Percentiles rank a stretch among this genome's conserved stretches.
Conservation (phyloP, 2,888 invertebrate genomes). For the Bembecia ichneumoniformis region DNA sequence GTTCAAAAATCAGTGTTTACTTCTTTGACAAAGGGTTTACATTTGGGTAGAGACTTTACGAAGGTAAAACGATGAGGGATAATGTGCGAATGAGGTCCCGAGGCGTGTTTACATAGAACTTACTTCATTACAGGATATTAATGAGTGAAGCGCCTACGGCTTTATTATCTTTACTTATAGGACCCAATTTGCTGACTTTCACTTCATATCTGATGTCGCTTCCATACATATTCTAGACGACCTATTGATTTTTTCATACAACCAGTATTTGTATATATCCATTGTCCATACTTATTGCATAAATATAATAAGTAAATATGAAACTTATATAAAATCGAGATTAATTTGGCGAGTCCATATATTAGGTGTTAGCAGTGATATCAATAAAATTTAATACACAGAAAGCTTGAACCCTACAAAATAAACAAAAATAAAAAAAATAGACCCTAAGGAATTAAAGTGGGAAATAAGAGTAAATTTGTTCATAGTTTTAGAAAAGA, state of each 20-base stretch:
- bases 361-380: too few species aligned
- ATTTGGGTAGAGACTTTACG: constrained; percentile 28
- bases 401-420: too few species aligned
- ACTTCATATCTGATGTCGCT: not conserved
- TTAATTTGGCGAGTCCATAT: too few species aligned
- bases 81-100: constrained; percentile 48
- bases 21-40: constrained; percentile 31
- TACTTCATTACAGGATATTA: constrained; percentile 63
- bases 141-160: constrained; percentile 47
- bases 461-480: too few species aligned
- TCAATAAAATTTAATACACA: too few species aligned
- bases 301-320: not conserved
- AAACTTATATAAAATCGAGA: not conserved
- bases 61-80: constrained; percentile 42
- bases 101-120: constrained; percentile 64
- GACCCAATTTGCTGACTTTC: constrained; percentile 35
- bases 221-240: too few species aligned
- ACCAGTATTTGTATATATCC: too few species aligned
- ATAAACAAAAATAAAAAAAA: too few species aligned
- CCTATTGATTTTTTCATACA: too few species aligned
- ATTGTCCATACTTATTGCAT: too few species aligned
- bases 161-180: constrained; percentile 36
- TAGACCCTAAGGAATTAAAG: too few species aligned
- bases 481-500: too few species aligned
- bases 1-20: constrained; percentile 24